Conservation (phyloP, 2,888 invertebrate species). For the Pollenia griseotomentosa region DNA sequence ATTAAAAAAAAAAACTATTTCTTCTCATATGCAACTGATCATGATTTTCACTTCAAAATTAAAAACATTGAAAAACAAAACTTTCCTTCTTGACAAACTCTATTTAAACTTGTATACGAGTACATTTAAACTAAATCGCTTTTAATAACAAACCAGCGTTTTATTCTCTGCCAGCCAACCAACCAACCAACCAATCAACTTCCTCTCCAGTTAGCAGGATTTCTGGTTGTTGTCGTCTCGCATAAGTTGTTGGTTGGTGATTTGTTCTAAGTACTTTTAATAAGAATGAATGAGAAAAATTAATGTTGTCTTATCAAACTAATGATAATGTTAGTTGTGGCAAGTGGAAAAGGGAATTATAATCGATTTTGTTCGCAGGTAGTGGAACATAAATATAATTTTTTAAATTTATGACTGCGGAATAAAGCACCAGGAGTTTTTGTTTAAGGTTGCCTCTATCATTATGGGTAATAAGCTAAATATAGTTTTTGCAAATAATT, state of each 20-base stretch:
- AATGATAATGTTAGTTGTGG: conserved; percentile 39
- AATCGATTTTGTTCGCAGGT: conserved; percentile 10
- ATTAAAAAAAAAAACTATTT: conserved; percentile 14
- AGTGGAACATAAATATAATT: background rate
- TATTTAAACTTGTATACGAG: conserved; percentile 32
- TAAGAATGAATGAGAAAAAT: conserved; percentile 38
- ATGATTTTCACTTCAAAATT: conserved; percentile 67
- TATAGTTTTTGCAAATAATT: background rate
- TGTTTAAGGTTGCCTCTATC: background rate
- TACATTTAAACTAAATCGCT: conserved; percentile 39
- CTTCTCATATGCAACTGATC: conserved; percentile 37
- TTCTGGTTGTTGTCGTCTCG: conserved; percentile 25
- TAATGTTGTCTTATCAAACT: conserved; percentile 35
- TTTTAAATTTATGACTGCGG: background rate
- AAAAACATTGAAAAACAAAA: background rate
- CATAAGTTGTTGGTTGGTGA: conserved; percentile 20
- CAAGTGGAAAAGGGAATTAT: conserved; percentile 43
- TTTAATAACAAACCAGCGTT: conserved; percentile 36
- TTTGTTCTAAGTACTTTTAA: conserved; percentile 51
- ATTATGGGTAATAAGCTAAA: conserved; percentile 42
- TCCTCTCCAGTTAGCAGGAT: conserved; percentile 55
- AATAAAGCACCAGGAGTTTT: background rate
- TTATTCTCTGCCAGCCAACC: conserved; percentile 2
- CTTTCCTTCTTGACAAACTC: conserved; percentile 51
- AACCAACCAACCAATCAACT: conserved; percentile 1